Evolutionary conservation across 2,797 vertebrate genomes (phyloP).

Genomic region (Carcharodon carcharias): DNA sequence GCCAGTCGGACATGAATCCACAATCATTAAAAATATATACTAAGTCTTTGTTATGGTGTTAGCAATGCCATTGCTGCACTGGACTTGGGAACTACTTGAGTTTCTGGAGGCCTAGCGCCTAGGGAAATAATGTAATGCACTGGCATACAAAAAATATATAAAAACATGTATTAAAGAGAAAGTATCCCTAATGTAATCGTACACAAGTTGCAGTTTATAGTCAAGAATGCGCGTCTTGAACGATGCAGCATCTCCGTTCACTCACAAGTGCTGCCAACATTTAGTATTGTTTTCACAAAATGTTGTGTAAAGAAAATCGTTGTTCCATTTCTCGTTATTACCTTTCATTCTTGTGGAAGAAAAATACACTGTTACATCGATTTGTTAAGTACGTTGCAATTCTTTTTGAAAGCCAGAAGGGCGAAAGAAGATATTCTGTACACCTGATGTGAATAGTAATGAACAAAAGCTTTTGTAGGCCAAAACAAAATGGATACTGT

Average conservation of each 20-base stretch:
- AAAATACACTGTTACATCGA: neutral
- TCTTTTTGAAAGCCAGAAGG: neutral
- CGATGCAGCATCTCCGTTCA: neutral
- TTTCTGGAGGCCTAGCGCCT: conserved; percentile 23
- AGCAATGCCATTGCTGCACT: neutral
- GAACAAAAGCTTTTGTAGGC: conserved; percentile 26
- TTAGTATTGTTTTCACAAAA: neutral
- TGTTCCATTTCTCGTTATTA: neutral
- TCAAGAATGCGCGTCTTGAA: neutral
- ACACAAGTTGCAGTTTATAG: conserved; percentile 2
- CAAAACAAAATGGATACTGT: conserved; percentile 37
- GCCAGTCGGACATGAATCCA: neutral
- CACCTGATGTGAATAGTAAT: conserved; percentile 38
- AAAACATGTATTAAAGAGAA: conserved; percentile 21
- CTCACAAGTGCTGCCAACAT: neutral
- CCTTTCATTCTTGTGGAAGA: neutral
- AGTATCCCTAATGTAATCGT: neutral
- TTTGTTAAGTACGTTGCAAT: neutral
- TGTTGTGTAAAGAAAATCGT: neutral
- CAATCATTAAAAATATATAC: neutral
- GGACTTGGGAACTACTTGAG: conserved; percentile 6
- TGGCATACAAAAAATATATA: neutral
- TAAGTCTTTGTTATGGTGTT: neutral
- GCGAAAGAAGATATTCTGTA: neutral
- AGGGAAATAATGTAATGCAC: neutral